A percentile compares a stretch with the other conserved stretches of the same genome.
phyloP scores from a whole-genome alignment of 2,888 invertebrate genomes.

The Metacarcinus magister region DNA sequence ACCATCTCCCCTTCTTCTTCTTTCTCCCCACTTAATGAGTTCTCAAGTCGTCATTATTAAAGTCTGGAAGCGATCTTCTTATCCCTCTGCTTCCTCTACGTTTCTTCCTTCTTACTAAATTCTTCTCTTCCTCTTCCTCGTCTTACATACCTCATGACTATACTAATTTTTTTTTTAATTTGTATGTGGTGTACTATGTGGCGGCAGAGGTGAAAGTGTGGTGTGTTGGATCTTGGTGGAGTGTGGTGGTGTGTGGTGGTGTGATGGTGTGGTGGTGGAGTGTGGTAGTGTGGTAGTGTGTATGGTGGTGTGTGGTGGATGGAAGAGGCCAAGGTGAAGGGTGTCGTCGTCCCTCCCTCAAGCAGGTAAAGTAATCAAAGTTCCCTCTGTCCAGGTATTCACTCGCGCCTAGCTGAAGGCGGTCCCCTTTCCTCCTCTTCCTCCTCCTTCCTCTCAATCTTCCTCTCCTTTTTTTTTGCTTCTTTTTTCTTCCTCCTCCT shows the following conservation, averaged over 20 bases:
- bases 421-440: background rate
- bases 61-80: background rate
- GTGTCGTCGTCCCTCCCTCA: background rate
- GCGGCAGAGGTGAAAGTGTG: background rate
- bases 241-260: background rate
- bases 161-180: background rate
- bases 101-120: background rate
- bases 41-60: conserved; percentile 19
- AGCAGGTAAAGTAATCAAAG: conserved; percentile 32
- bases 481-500: background rate
- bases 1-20: background rate
- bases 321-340: background rate
- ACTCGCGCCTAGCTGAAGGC: background rate
- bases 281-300: background rate
- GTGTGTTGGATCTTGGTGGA: background rate
- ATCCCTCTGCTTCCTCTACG: background rate
- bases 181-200: background rate
- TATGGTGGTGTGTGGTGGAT: background rate
- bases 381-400: background rate
- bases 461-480: background rate
- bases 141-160: background rate
- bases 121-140: background rate
- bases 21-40: background rate
- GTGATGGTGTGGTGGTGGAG: background rate
- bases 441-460: background rate